Evolutionary conservation across 2,888 invertebrate genomes (phyloP), one percentile per base, ranked within the genome.

Genomic region (Celastrina argiolus): DNA sequence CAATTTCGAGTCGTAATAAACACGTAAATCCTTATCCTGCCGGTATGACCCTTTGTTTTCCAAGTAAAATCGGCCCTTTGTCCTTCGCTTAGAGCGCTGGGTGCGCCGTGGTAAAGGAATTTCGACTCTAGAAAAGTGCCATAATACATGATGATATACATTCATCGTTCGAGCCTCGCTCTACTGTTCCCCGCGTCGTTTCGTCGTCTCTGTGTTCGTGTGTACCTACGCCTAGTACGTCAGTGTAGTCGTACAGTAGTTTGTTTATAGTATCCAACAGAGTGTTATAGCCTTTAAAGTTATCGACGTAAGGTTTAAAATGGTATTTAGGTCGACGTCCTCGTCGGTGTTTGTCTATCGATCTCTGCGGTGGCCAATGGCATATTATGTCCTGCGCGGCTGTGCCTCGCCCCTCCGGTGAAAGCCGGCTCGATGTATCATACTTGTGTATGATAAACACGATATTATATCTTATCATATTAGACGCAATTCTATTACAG

Each of bases 281-380:
- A 75, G 78, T 75, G 86, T 87, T 87, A 77, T 80, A 74, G 81
- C 76, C 81, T 79, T 79, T 92, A 87, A 80, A 74, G 70, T 71
- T 69, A 65, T 68, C 69, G 71, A 65, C 63, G 76, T 87, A 92
- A 87, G 83, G 87, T 75, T 79, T 83, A 84, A 77, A 84, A 84
- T 90, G 79, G 82, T 81, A 79, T 84, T 83, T 83, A 81, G 88
- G 87, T 88, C 88, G 89, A 84, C 81, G 90, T 87, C 92, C 91
- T 92, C 91, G 84, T 77, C 82, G 86, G 83, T 89, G 88, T 92
- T 92, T 91, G 89, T 85, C 92, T 93, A 94, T 93, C 93, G 94
- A 93, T 93, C 92, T 90, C 81, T 77, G 85, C 84, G 85, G 84
- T 86, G 88, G 86, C 94, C 93, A 93, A 94, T 93, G 85, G 90